Evolutionary conservation across 2,797 vertebrate species (phyloP), one percentile per base, ranked within the genome.

Genomic region (Hyperoplus lanceolatus): DNA sequence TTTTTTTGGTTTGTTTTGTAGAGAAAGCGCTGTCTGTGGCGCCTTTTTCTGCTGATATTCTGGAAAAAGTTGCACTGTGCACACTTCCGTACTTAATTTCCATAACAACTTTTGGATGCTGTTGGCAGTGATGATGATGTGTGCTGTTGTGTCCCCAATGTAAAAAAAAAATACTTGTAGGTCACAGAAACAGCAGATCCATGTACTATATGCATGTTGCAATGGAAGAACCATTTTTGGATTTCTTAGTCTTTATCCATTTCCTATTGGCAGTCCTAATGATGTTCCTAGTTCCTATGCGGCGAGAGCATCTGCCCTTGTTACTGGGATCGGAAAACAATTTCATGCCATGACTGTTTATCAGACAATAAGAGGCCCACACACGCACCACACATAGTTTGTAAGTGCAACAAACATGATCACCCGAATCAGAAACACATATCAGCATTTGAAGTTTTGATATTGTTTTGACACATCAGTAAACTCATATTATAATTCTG

Each of bases 41-140:
- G 78, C 64, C 80, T 91, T 92, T 29, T 89, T 89, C 57, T 90
- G 88, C 89, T 92, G 87, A 92, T 89, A 77, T 73, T 70, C 85
- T 80, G 57, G 55, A 85, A 85, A 90, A 87, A 78, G 82, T 82
- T 89, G 83, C n/a, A 6, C 11, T 18, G 60, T 72, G 69, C 69
- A 84, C 77, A 75, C 41, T 73, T 87, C 50, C 16, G 14, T 50
- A 62, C 79, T 79, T 84, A 66, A 84, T 87, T 90, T 87, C 77
- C 79, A 88, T 83, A 80, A 83, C 64, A 72, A 68, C 29, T 85
- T 85, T 58, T 50, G n/a, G 85, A 80, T 14, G 42, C 66, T 79
- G 14, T 61, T 29, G 61, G 69, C 29, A 62, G 63, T 71, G 81
- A 81, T 81, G 77, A 80, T 56, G 81, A 79, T 64, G 70, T 71